These are phyloP conservation scores for Caenorhabditis angaria DNA, from an alignment of 2,888 invertebrate genomes.

Conservation along the genomic window DNA sequence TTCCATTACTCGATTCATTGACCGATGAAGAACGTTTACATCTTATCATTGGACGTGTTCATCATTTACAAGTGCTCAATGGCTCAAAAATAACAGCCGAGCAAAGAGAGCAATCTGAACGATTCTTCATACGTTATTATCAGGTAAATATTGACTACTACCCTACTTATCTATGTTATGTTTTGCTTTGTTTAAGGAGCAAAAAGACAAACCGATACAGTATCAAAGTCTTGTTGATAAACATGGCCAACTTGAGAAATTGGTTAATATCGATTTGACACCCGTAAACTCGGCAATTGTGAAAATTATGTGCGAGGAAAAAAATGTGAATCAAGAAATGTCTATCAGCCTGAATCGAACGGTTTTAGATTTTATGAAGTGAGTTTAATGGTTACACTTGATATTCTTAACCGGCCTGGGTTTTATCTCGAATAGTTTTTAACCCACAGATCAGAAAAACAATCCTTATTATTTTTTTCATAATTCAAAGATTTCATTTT, in stretches of 20 bases:
- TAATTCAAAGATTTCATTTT: not conserved
- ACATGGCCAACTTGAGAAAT: constrained; percentile 58
- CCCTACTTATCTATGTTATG: not conserved
- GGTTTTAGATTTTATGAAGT: constrained; percentile 73
- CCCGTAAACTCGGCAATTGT: constrained; percentile 59
- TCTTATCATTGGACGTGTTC: constrained; percentile 58
- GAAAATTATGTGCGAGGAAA: constrained; percentile 54
- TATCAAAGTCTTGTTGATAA: constrained; percentile 55
- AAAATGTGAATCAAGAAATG: constrained; percentile 40
- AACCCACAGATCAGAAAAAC: constrained; percentile 6
- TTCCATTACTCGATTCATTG: constrained; percentile 75
- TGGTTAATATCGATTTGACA: constrained; percentile 68
- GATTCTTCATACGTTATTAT: constrained; percentile 73
- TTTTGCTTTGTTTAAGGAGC: constrained; percentile 43
- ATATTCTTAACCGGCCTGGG: not conserved
- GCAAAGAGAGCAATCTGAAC: constrained; percentile 73
- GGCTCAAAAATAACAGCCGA: constrained; percentile 71
- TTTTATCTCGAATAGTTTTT: not conserved
- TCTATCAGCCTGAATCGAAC: constrained; percentile 68
- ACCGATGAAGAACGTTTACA: constrained; percentile 58
- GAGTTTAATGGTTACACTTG: constrained; percentile 17
- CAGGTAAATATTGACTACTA: constrained; percentile 34
- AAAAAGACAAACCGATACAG: constrained; percentile 48
- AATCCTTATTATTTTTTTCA: constrained; percentile 3
- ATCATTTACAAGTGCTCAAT: constrained; percentile 72